Percentiles rank a stretch among this genome's conserved stretches.
phyloP scores from a whole-genome alignment of 2,888 invertebrate genomes.

The Acrocyrtus sp. region DNA sequence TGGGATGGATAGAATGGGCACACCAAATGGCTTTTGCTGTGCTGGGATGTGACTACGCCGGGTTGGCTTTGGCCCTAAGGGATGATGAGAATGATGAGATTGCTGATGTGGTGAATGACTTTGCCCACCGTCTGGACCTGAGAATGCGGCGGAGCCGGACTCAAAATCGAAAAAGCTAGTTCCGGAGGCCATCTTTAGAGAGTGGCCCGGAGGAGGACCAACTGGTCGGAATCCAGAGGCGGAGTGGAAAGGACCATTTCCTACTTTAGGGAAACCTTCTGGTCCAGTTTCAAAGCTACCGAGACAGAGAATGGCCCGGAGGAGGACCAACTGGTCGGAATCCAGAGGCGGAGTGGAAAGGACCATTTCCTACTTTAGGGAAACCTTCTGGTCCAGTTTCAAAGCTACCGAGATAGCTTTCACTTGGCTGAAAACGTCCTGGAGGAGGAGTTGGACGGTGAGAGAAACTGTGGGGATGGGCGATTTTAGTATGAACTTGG shows the following conservation, averaged over 20 bases:
- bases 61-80: too few species aligned
- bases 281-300: constrained; percentile 30
- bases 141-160: too few species aligned
- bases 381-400: constrained; percentile 15
- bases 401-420: constrained; percentile 31
- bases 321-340: background rate
- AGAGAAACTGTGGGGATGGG: background rate
- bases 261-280: constrained; percentile 13
- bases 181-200: too few species aligned
- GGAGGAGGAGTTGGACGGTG: too few species aligned
- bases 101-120: background rate
- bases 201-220: background rate
- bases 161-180: too few species aligned
- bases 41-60: too few species aligned
- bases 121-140: background rate
- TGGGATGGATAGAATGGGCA: too few species aligned
- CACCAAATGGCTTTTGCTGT: too few species aligned
- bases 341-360: background rate
- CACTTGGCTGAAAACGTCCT: background rate
- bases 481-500: background rate
- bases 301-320: constrained; percentile 13
- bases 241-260: background rate
- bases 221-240: background rate
- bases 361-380: background rate
- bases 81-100: too few species aligned